Conservation (phyloP, 2,888 invertebrate species). For the Pandemis heparana region DNA sequence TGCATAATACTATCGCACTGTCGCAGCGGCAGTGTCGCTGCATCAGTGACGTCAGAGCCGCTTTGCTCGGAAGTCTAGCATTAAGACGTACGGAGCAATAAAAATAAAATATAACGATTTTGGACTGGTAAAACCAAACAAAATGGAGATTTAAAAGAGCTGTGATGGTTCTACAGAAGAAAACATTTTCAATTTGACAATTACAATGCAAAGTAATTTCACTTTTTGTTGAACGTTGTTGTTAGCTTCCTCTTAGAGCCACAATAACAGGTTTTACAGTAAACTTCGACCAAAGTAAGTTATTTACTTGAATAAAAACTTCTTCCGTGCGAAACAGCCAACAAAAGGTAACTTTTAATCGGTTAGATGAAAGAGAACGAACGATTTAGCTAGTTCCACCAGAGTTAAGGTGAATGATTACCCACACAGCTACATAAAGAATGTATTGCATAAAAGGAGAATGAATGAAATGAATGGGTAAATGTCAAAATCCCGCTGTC, state of each 20-base stretch:
- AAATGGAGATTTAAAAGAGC: background rate
- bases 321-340: background rate
- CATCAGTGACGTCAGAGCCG: too few relatives aligned
- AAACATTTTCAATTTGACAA: background rate
- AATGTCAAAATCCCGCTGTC: too few relatives aligned
- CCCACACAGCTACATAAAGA: too few relatives aligned
- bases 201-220: background rate
- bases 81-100: too few relatives aligned
- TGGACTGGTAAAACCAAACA: too few relatives aligned
- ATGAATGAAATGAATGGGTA: too few relatives aligned
- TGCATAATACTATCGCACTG: too few relatives aligned
- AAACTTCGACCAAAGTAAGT: background rate
- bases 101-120: background rate
- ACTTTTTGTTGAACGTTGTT: background rate
- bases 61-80: too few relatives aligned
- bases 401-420: too few relatives aligned
- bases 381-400: background rate
- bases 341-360: slow-evolving; percentile 7
- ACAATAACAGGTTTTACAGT: slow-evolving; percentile 3
- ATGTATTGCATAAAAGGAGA: too few relatives aligned
- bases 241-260: background rate
- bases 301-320: background rate
- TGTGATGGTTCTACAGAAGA: background rate
- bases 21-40: too few relatives aligned
- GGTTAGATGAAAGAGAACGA: background rate